A percentile compares a stretch with the other conserved stretches of the same genome.
These are phyloP conservation scores for Mimas tiliae DNA, from an alignment of 2,888 invertebrate species.

Conservation along the genomic window DNA sequence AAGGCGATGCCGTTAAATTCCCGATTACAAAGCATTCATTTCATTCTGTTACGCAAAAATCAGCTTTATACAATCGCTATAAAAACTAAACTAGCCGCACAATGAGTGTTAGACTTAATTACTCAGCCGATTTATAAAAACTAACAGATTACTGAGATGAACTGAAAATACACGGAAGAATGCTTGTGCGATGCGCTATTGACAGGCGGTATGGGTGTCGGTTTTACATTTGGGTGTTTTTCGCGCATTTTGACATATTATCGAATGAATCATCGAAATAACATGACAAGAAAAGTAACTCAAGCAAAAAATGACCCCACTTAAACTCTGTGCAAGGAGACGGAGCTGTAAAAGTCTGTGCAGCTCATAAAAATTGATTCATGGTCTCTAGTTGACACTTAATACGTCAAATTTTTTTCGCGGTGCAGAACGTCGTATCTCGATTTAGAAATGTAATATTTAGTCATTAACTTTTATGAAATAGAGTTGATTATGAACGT, in stretches of 20 bases:
- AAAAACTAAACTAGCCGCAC: neutral
- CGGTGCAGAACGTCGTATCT: too few species aligned
- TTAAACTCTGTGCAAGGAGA: too few species aligned
- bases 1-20: conserved; percentile 20
- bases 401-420: too few species aligned
- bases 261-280: too few species aligned
- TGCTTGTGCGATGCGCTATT: neutral
- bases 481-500: too few species aligned
- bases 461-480: too few species aligned
- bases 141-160: neutral
- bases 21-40: neutral
- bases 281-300: too few species aligned
- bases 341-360: too few species aligned
- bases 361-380: too few species aligned
- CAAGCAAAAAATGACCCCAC: too few species aligned
- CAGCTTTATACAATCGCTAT: neutral
- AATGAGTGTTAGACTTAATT: neutral
- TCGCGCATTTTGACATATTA: neutral
- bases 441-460: too few species aligned
- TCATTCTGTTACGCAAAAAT: neutral
- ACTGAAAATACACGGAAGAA: conserved; percentile 9
- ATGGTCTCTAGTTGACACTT: too few species aligned
- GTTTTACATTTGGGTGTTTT: neutral
- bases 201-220: neutral
- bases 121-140: conserved; percentile 9